Evolutionary conservation across 2,797 vertebrate genomes (phyloP).

Genomic region (Sternarchorhynchus goeldii): DNA sequence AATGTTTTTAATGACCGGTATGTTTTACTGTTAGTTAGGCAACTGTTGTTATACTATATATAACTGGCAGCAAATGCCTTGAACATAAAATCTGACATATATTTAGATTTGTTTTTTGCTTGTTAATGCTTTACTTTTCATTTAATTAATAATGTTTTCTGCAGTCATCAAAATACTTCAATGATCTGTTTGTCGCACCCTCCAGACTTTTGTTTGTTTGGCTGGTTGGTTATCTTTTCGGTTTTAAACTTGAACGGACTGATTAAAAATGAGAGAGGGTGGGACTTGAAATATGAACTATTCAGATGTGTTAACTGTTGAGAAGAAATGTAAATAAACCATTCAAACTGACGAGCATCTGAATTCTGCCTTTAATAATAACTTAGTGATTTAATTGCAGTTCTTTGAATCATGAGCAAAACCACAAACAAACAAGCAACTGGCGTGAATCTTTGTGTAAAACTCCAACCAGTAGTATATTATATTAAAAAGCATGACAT

Average conservation of each 20-base stretch:
- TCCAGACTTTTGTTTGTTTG: too few relatives aligned
- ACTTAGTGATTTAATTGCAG: not conserved
- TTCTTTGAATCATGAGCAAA: too few relatives aligned
- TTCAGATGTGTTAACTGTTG: constrained; percentile 22
- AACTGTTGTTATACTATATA: too few relatives aligned
- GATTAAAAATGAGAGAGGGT: not conserved
- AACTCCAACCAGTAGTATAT: not conserved
- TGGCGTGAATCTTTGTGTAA: not conserved
- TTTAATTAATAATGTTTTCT: not conserved
- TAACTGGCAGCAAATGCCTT: too few relatives aligned
- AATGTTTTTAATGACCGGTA: not conserved
- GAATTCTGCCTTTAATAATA: not conserved
- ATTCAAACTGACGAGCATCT: constrained; percentile 29
- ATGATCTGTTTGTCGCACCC: not conserved
- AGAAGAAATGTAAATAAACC: constrained; percentile 64
- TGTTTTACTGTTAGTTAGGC: not conserved
- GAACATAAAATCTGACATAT: too few relatives aligned
- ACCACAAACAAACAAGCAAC: not conserved
- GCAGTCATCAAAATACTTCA: not conserved
- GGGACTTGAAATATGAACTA: constrained; percentile 6
- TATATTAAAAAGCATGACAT: constrained; percentile 34
- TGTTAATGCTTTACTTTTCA: not conserved
- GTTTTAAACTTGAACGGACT: not conserved
- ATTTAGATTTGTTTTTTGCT: not conserved
- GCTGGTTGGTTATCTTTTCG: not conserved